These are phyloP conservation scores for Phymanthus crucifer DNA, from an alignment of 92 coral and sea anemone genomes.

Conservation along the genomic window DNA sequence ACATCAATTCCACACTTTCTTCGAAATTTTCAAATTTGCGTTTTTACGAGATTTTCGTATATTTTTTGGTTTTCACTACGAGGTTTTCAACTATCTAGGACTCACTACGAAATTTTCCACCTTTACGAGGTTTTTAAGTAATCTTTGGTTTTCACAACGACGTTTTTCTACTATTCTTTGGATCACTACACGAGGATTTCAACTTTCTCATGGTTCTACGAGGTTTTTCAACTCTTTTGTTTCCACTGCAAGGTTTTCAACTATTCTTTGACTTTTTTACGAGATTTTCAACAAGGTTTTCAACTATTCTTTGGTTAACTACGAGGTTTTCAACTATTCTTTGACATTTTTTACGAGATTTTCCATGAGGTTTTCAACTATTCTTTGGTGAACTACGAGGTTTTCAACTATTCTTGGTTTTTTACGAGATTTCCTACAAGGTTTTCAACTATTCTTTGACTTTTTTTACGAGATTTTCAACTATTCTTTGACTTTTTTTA, in stretches of 20 bases:
- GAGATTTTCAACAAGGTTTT: neutral
- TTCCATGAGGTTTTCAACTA: neutral
- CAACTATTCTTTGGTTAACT: neutral
- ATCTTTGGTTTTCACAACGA: neutral
- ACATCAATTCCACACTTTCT: too few relatives aligned
- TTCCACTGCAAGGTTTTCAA: neutral
- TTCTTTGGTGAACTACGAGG: neutral
- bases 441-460: neutral
- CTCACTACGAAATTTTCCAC: too few relatives aligned
- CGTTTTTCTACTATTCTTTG: too few relatives aligned
- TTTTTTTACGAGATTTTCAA: neutral
- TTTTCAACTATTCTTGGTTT: neutral
- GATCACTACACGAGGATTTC: too few relatives aligned
- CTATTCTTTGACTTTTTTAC: neutral
- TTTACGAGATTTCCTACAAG: neutral
- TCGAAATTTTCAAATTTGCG: neutral
- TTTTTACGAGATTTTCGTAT: neutral
- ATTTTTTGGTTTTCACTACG: neutral
- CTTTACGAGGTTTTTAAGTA: too few relatives aligned
- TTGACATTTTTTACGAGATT: neutral
- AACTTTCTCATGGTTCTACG: too few relatives aligned
- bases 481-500: too few relatives aligned
- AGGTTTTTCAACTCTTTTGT: neutral
- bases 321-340: neutral
- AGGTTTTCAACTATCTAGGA: neutral